phyloP scores from a whole-genome alignment of 30 jellyfish, hydroid and myxozoan species.

The Aurelia aurita complex sp. Pacific region DNA sequence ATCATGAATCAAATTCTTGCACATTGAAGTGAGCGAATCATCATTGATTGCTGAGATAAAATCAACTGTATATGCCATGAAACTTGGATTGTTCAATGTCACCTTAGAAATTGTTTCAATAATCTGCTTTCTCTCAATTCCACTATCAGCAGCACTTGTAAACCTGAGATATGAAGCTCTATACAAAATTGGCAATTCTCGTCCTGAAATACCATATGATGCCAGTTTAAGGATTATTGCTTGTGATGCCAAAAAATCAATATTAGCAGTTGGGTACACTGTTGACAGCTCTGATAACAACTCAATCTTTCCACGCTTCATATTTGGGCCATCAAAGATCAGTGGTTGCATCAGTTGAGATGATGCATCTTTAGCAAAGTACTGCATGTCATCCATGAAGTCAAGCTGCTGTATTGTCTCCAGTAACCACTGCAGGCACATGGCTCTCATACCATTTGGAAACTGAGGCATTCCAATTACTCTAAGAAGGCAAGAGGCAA shows the following conservation, averaged over 20 bases:
- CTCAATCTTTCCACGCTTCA: slow-evolving; percentile 28
- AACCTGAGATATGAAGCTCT: slow-evolving; percentile 25
- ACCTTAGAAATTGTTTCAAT: slow-evolving; percentile 13
- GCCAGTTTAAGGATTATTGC: slow-evolving; percentile 33
- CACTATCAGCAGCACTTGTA: background rate
- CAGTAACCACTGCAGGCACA: slow-evolving; percentile 51
- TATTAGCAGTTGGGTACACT: slow-evolving; percentile 9
- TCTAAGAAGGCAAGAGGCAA: slow-evolving; percentile 29
- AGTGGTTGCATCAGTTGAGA: background rate
- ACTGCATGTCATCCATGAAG: background rate
- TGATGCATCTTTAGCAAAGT: background rate
- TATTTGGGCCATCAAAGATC: slow-evolving; percentile 6
- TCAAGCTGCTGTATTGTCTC: slow-evolving; percentile 20
- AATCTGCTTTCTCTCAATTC: background rate
- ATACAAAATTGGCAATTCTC: slow-evolving; percentile 10
- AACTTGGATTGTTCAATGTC: slow-evolving; percentile 16
- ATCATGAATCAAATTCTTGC: slow-evolving; percentile 18
- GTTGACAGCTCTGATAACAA: slow-evolving; percentile 2
- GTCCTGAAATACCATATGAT: slow-evolving; percentile 22
- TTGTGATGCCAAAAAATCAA: slow-evolving; percentile 9
- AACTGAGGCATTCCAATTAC: slow-evolving; percentile 23
- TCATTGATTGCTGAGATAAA: slow-evolving; percentile 18
- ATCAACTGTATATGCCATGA: slow-evolving; percentile 47
- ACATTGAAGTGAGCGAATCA: background rate
- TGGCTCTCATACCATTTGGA: slow-evolving; percentile 39